Evolutionary conservation across 2,888 invertebrate genomes (phyloP).

Genomic region (Diarsia mendica): DNA sequence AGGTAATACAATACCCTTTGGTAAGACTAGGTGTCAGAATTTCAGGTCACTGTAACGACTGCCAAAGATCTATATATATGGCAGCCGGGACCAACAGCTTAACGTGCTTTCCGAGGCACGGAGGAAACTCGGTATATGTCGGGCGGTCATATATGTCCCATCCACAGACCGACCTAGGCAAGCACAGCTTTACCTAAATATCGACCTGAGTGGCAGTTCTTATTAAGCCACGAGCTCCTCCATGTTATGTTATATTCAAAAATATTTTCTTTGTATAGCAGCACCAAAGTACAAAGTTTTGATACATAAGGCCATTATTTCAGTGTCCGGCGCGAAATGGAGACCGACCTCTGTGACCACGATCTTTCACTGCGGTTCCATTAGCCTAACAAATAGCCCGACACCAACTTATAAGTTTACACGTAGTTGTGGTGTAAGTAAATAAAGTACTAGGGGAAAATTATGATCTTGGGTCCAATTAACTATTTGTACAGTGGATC

Average conservation of each 20-base stretch:
- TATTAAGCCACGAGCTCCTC: too few species aligned
- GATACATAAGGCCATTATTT: constrained; percentile 76
- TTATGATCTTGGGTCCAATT: constrained; percentile 31
- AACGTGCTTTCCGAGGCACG: too few species aligned
- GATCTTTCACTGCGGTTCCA: constrained; percentile 77
- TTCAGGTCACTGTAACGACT: too few species aligned
- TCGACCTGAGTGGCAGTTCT: too few species aligned
- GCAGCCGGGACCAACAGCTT: too few species aligned
- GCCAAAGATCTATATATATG: too few species aligned
- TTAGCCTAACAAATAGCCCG: constrained; percentile 81
- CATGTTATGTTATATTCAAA: neutral
- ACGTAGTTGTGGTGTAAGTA: constrained; percentile 23
- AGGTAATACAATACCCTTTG: too few species aligned
- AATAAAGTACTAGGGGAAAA: constrained; percentile 34
- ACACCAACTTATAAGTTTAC: constrained; percentile 70
- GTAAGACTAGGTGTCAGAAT: too few species aligned
- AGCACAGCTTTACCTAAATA: too few species aligned
- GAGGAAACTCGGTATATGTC: too few species aligned
- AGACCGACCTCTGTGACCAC: constrained; percentile 79
- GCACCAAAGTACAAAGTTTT: constrained; percentile 49
- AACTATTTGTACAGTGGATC: constrained; percentile 4
- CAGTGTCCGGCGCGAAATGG: constrained; percentile 75
- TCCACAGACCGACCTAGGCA: too few species aligned
- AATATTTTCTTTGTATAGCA: neutral
- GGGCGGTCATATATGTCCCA: too few species aligned